Evolutionary conservation across 2,797 vertebrate species (phyloP), one percentile per base, ranked within the genome.

Genomic region (Anolis apletophallus): DNA sequence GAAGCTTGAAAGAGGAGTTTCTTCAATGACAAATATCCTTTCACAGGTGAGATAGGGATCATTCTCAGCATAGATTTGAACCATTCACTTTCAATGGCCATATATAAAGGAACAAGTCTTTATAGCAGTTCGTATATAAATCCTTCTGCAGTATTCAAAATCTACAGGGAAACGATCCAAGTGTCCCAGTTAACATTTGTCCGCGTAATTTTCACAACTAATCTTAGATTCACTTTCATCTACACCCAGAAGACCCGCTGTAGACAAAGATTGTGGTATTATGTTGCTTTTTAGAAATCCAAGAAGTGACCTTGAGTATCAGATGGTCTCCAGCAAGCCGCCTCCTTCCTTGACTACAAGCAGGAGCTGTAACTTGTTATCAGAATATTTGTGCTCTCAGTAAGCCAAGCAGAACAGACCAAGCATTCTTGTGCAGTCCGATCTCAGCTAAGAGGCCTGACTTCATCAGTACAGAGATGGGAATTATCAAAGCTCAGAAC

Each of bases 241-340:
- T 64, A 40, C 26, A 73, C 36, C 7, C 7, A 64, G 23, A 64
- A 16, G 54, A 61, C 52, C 50, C 72, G n/a, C 59, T 19, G 50
- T 13, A 86, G 12, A 14, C 23, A 16, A 68, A 69, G 32, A 73
- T 3, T 61, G 46, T 69, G 29, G 50, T 79, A 64, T 50, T n/a
- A 55, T 59, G 75, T 74, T 74, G 59, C 59, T 40, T 86, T 64
- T 86, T 75, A 46, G 52, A 80, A 79, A 74, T 55, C 79, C 55
- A 73, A 87, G 81, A 87, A 61, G 23, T 79, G 76, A 69, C 88
- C 88, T 86, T 89, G 88, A 80, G 23, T 73, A 83, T 79, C 75
- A 50, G n/a, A 75, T 52, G 21, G 69, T 74, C 50, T 68, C n/a
- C 23, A 36, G 74, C 40, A 54, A 74, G 74, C 57, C 40, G 46